Base-by-base conservation (phyloP, 2,797 vertebrate genomes). In the Pipistrellus nathusii region DNA sequence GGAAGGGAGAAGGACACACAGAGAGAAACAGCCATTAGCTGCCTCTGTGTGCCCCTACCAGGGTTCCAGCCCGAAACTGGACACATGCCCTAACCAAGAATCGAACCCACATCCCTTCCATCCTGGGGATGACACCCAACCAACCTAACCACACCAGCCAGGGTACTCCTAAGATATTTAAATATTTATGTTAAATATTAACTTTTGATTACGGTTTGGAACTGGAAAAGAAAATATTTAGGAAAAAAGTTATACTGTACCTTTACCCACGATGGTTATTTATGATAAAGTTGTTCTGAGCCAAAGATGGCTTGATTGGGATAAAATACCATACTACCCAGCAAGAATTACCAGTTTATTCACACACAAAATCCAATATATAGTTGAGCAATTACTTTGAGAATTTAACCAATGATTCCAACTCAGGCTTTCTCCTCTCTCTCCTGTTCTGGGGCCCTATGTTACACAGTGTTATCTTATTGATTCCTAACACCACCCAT, bases 221-320 rank as follows among this genome's bases (percentile, higher is more conserved):
- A 21, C 57, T 82, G n/a, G 62, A 48, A 82, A 51, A 73, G 35
- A 44, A 78, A 90, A 32, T 44, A 66, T 66, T 87, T 71, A 57
- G 17, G 18, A 85, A 87, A 85, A 86, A 95, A 94, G 93, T 95
- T 85, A 25, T 27, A 51, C 51, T 35, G 13, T 83, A 62, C 20
- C 12, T 91, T 94, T 75, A 71, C 20, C 68, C 91, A 62, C 8
- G 3, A 8, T 77, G n/a, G 13, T 57, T 62, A 51, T 55, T 55
- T 71, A 27, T 53, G n/a, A 85, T 27, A 71, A 71, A 86, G 62
- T 57, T 90, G 5, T 51, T 83, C 27, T 68, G 75, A 72, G 14
- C 7, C 46, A 25, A 55, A 32, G 46, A 85, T 41, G 15, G 48
- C 86, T 68, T 35, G 41, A 8, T 55, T 66, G 27, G 13, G 84